These are phyloP conservation scores for Solea senegalensis DNA, from an alignment of 2,113 vertebrate genomes.

Conservation along the genomic window DNA sequence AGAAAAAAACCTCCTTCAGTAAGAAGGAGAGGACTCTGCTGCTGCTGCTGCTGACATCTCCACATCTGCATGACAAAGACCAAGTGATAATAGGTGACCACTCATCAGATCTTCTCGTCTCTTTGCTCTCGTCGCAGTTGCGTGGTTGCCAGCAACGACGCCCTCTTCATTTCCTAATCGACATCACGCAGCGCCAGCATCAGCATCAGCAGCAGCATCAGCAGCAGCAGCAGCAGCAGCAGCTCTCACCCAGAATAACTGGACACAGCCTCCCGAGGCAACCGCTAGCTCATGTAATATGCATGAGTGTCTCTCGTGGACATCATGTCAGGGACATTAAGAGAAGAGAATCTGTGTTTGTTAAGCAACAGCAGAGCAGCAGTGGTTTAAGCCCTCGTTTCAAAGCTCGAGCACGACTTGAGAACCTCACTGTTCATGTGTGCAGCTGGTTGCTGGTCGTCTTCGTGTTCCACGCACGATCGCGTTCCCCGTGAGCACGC, in stretches of 20 bases:
- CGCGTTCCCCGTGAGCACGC: slow-evolving; percentile 37
- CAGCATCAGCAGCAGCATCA: slow-evolving; percentile 35
- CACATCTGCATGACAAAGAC: slow-evolving; percentile 67
- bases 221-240: slow-evolving; percentile 2
- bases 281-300: slow-evolving; percentile 54
- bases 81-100: slow-evolving; percentile 20
- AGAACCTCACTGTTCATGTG: neutral
- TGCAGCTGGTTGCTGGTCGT: slow-evolving; percentile 23
- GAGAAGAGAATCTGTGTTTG: slow-evolving; percentile 12
- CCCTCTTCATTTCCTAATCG: slow-evolving; percentile 59
- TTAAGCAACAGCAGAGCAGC: slow-evolving; percentile 14
- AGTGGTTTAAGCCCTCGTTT: neutral
- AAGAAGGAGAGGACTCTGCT: slow-evolving; percentile 38
- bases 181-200: slow-evolving; percentile 61
- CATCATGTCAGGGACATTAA: slow-evolving; percentile 20
- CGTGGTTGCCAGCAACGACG: slow-evolving; percentile 54
- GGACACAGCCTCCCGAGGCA: slow-evolving; percentile 55
- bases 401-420: slow-evolving; percentile 16
- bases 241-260: slow-evolving; percentile 67
- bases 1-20: slow-evolving; percentile 48
- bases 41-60: slow-evolving; percentile 48
- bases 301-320: slow-evolving; percentile 33
- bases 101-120: slow-evolving; percentile 45
- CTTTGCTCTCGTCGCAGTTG: slow-evolving; percentile 59
- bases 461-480: slow-evolving; percentile 45